Conservation (phyloP, 2,888 invertebrate genomes). For the Heteromurus nitidus region DNA sequence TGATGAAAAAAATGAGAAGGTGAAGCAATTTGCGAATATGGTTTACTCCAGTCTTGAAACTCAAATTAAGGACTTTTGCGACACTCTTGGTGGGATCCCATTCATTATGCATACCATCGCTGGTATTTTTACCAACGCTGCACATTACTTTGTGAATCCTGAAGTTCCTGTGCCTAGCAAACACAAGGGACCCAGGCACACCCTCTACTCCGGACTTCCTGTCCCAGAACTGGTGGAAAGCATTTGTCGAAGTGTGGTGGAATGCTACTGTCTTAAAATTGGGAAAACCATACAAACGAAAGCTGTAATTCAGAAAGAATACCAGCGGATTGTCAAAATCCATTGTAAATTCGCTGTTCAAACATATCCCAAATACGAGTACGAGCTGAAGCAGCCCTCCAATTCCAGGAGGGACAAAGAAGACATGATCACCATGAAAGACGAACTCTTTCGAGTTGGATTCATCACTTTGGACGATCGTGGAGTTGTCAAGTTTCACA, state of each 20-base stretch:
- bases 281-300: neutral
- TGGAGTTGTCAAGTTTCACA: neutral
- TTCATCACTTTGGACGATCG: neutral
- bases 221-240: neutral
- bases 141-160: neutral
- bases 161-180: neutral
- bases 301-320: neutral
- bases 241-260: neutral
- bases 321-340: neutral
- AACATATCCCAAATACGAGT: slow-evolving; percentile 8
- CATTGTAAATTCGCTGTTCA: neutral
- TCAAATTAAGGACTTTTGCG: neutral
- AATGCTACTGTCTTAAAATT: neutral
- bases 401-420: neutral
- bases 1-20: neutral
- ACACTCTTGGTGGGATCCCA: neutral
- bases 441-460: neutral
- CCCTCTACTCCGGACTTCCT: neutral
- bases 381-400: neutral
- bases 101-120: neutral
- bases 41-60: neutral
- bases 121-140: neutral
- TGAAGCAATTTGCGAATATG: neutral
- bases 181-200: too few species aligned
- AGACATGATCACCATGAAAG: too few species aligned